Conservation (phyloP, 2,113 vertebrate species). For the Callionymus lyra region DNA sequence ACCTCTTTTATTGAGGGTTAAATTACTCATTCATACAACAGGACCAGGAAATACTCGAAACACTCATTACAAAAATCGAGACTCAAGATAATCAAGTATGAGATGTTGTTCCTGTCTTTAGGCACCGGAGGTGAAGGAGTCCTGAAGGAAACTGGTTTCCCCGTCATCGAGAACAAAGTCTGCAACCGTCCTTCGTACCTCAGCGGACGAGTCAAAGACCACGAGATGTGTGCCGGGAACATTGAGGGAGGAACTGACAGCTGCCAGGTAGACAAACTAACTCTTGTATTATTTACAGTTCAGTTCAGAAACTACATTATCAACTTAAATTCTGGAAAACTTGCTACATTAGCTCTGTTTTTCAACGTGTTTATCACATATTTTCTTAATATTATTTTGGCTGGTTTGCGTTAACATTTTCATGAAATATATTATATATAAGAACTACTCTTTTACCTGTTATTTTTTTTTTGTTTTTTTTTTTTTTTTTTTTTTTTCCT, state of each 20-base stretch:
- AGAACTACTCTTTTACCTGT: too few species aligned
- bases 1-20: too few species aligned
- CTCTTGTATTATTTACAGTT: too few species aligned
- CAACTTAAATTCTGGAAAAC: background rate
- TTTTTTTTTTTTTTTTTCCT: too few species aligned
- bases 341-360: too few species aligned
- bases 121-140: constrained; percentile 67
- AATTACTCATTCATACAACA: too few species aligned
- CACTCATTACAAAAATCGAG: background rate
- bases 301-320: background rate
- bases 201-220: constrained; percentile 63
- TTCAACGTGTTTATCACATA: too few species aligned
- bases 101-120: constrained; percentile 30
- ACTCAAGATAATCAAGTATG: background rate
- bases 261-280: constrained; percentile 93
- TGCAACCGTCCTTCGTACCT: constrained; percentile 81
- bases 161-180: constrained; percentile 88
- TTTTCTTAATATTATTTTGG: too few species aligned
- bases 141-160: constrained; percentile 88
- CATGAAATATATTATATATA: too few species aligned
- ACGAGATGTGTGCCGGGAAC: constrained; percentile 85
- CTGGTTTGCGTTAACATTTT: too few species aligned
- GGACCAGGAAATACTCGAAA: too few species aligned
- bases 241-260: constrained; percentile 80
- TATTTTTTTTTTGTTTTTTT: too few species aligned